Conservation (phyloP, 2,113 vertebrate species). For the Cheilinus undulatus region DNA sequence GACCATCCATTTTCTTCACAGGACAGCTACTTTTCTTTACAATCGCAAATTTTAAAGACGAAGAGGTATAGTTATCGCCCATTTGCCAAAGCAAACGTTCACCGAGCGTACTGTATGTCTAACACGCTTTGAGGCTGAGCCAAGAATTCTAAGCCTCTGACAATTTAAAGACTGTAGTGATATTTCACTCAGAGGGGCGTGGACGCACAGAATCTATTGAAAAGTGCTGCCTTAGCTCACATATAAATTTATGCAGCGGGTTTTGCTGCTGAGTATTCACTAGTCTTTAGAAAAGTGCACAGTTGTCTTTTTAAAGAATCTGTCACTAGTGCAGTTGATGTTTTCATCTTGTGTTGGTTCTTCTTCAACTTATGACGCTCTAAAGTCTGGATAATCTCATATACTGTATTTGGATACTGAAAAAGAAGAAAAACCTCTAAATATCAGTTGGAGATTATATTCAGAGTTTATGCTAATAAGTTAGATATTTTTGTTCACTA, state of each 20-base stretch:
- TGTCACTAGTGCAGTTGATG: conserved; percentile 5
- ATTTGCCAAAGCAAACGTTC: conserved; percentile 15
- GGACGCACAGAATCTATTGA: not conserved
- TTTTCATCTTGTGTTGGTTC: not conserved
- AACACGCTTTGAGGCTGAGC: conserved; percentile 45
- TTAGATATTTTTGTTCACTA: too few relatives aligned
- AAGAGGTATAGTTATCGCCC: conserved; percentile 22
- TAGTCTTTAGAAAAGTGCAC: conserved; percentile 1
- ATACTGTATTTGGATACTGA: too few relatives aligned
- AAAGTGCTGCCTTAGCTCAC: not conserved
- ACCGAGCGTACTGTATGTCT: not conserved
- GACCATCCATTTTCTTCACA: conserved; percentile 18
- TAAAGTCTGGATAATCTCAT: too few relatives aligned
- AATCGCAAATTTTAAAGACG: conserved; percentile 21
- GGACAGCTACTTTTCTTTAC: conserved; percentile 16
- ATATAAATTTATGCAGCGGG: not conserved
- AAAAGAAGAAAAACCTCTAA: too few relatives aligned
- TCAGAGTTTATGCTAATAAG: too few relatives aligned
- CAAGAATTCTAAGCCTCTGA: conserved; percentile 39
- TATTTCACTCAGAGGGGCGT: conserved; percentile 17
- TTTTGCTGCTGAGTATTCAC: not conserved
- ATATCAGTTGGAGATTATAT: too few relatives aligned
- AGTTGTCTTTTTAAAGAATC: conserved; percentile 9
- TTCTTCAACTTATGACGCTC: too few relatives aligned
- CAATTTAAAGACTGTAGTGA: conserved; percentile 6